phyloP scores from a whole-genome alignment of 2,113 vertebrate genomes.

The Bucco capensis region DNA sequence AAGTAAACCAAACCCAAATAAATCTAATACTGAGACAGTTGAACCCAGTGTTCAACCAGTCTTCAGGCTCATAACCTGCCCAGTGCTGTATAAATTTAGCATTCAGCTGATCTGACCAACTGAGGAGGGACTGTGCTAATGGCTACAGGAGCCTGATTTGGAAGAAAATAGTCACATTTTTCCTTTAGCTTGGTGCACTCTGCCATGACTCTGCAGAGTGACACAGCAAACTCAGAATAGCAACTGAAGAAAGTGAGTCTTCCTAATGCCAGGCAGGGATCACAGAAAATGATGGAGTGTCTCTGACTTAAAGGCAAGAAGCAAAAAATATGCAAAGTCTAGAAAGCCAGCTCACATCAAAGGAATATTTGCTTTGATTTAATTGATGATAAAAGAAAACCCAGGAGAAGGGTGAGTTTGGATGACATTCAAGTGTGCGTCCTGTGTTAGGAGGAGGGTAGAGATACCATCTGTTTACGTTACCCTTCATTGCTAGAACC shows the following conservation, averaged over 20 bases:
- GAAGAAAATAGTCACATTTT: not conserved
- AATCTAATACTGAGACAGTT: not conserved
- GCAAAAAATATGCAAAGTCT: not conserved
- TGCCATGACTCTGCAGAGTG: slow-evolving; percentile 52
- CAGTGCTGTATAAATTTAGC: not conserved
- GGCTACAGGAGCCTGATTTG: not conserved
- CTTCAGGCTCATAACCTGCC: not conserved
- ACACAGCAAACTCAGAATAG: not conserved
- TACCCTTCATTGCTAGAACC: slow-evolving; percentile 34
- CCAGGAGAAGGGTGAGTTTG: slow-evolving; percentile 51
- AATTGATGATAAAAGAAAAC: slow-evolving; percentile 64
- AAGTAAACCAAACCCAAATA: not conserved
- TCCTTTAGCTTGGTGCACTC: not conserved
- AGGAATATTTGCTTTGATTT: slow-evolving; percentile 51
- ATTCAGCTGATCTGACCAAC: not conserved
- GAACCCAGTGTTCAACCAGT: not conserved
- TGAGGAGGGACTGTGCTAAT: not conserved
- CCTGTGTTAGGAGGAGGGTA: slow-evolving; percentile 58
- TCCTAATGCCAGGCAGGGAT: not conserved
- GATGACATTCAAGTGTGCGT: slow-evolving; percentile 64
- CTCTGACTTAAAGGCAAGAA: slow-evolving; percentile 12
- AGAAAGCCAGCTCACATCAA: not conserved
- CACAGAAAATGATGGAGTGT: not conserved
- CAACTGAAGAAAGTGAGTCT: not conserved
- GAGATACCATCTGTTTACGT: slow-evolving; percentile 58